Conservation (phyloP, 2,113 vertebrate species). For the Meleagris gallopavo region DNA sequence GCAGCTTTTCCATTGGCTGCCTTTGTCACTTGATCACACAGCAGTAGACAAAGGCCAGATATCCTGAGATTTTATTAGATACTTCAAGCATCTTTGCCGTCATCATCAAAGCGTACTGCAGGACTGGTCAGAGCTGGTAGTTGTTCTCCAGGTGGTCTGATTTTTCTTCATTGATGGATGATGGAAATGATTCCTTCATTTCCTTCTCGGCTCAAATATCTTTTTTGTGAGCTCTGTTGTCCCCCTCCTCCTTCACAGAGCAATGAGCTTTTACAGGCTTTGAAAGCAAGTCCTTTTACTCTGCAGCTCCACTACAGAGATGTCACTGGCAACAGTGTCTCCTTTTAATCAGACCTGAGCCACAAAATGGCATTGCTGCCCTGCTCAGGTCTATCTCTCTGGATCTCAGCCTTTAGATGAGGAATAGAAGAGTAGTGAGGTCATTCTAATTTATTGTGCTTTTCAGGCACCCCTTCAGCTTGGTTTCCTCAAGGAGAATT, state of each 20-base stretch:
- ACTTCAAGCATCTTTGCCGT: neutral
- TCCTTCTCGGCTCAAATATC: neutral
- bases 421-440: neutral
- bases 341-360: neutral
- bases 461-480: neutral
- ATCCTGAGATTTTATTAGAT: conserved; percentile 1
- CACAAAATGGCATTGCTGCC: neutral
- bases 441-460: neutral
- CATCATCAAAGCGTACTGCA: neutral
- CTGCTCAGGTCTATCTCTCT: neutral
- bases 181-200: neutral
- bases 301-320: neutral
- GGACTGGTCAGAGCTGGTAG: neutral
- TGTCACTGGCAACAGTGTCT: neutral
- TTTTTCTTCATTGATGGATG: neutral
- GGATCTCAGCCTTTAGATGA: neutral
- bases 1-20: neutral
- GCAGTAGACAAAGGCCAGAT: neutral
- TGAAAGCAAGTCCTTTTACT: neutral
- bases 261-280: neutral
- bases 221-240: neutral
- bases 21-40: neutral
- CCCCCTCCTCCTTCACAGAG: neutral
- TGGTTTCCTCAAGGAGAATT: neutral
- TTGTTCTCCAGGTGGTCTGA: neutral